Conservation (phyloP, 2,888 invertebrate species). For the Aporophyla nigra region DNA sequence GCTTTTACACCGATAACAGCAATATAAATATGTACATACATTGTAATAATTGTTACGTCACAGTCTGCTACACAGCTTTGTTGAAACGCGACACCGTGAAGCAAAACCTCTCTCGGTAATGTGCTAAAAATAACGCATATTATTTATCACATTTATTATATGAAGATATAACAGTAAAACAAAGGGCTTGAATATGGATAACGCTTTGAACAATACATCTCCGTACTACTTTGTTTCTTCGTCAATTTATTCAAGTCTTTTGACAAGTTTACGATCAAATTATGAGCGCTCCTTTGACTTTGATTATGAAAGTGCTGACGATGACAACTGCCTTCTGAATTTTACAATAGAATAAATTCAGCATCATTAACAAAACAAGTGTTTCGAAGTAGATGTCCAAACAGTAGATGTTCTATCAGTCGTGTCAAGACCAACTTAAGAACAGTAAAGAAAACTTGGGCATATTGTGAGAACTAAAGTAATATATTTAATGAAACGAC, state of each 20-base stretch:
- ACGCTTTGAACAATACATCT: slow-evolving; percentile 20
- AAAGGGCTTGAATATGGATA: slow-evolving; percentile 18
- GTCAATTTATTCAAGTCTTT: slow-evolving; percentile 24
- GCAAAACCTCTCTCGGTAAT: slow-evolving; percentile 58
- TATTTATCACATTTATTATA: slow-evolving; percentile 21
- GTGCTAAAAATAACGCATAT: slow-evolving; percentile 40
- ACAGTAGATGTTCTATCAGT: not conserved
- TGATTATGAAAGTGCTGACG: slow-evolving; percentile 1
- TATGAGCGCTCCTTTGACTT: slow-evolving; percentile 24
- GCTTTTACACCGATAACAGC: too few species aligned
- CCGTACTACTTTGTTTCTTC: slow-evolving; percentile 6
- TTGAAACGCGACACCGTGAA: slow-evolving; percentile 55
- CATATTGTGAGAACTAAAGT: not conserved
- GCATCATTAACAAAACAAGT: not conserved
- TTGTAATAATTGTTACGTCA: too few species aligned
- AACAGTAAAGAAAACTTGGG: not conserved
- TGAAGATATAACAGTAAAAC: slow-evolving; percentile 4
- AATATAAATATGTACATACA: too few species aligned
- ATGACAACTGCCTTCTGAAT: not conserved
- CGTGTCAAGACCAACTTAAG: not conserved
- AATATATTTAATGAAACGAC: not conserved
- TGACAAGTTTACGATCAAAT: slow-evolving; percentile 28
- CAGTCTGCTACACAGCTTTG: too few species aligned
- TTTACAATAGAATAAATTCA: slow-evolving; percentile 18
- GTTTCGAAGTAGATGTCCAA: not conserved